These are phyloP conservation scores for Enteromius radiatus DNA, from an alignment of 2,797 vertebrate genomes.

Conservation along the genomic window DNA sequence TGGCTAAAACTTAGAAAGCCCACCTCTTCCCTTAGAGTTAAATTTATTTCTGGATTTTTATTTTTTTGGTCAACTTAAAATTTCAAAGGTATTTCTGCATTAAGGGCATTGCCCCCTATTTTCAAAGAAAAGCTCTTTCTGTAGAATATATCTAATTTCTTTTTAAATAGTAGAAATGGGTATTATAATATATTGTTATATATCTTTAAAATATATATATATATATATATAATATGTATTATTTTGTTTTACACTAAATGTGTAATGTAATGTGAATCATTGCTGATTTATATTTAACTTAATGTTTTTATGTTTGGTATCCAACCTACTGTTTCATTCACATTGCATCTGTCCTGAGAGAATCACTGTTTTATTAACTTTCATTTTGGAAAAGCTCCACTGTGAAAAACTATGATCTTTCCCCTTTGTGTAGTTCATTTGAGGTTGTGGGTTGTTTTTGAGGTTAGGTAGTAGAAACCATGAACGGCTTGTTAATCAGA, in stretches of 20 bases:
- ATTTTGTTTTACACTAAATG: constrained; percentile 64
- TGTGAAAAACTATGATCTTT: constrained; percentile 41
- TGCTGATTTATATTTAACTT: constrained; percentile 73
- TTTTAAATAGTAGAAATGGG: constrained; percentile 53
- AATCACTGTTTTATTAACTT: constrained; percentile 30
- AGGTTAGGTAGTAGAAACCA: constrained; percentile 14
- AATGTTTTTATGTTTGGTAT: constrained; percentile 66
- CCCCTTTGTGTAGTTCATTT: constrained; percentile 23
- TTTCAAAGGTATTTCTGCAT: not conserved
- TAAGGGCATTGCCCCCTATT: constrained; percentile 22
- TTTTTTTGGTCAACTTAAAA: constrained; percentile 5
- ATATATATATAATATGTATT: constrained; percentile 52
- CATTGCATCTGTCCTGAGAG: constrained; percentile 32
- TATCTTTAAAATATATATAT: constrained; percentile 67
- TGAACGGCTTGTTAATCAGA: constrained; percentile 30
- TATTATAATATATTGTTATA: constrained; percentile 74
- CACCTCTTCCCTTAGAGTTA: not conserved
- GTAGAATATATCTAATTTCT: constrained; percentile 64
- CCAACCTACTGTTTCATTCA: constrained; percentile 49
- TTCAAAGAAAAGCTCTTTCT: constrained; percentile 48
- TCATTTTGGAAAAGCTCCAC: constrained; percentile 26
- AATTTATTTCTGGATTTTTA: not conserved
- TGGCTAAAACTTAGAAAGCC: constrained; percentile 7
- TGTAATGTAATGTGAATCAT: constrained; percentile 78
- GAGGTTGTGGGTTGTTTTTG: constrained; percentile 6